Percentiles rank a stretch among this genome's conserved stretches.
These are phyloP conservation scores for Tinamus guttatus DNA, from an alignment of 2,113 vertebrate genomes.

Conservation along the genomic window DNA sequence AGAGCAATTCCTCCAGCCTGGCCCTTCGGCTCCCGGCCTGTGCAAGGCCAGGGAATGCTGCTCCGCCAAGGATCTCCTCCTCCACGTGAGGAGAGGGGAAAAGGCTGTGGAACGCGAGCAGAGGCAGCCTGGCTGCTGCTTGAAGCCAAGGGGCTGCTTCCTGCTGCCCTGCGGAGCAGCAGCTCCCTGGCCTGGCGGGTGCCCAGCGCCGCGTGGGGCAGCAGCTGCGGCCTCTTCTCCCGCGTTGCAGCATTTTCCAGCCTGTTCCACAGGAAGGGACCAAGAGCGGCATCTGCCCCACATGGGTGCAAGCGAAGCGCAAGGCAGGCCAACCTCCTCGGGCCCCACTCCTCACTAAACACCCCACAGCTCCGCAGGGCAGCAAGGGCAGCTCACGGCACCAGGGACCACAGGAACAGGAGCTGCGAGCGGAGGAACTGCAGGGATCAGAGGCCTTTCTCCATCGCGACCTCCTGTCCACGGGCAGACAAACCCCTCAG, in stretches of 20 bases:
- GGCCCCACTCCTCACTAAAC: background rate
- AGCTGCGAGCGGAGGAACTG: background rate
- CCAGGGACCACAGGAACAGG: background rate
- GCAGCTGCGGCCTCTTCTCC: too few relatives aligned
- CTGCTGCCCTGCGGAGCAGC: background rate
- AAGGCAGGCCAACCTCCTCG: too few relatives aligned
- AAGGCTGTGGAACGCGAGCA: too few relatives aligned
- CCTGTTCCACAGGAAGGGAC: background rate
- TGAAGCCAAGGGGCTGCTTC: background rate
- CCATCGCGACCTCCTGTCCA: background rate
- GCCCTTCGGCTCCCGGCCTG: background rate
- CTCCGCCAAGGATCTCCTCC: background rate
- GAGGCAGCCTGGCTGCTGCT: background rate
- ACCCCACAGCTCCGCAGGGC: background rate
- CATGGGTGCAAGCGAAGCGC: background rate
- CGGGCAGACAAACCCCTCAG: accelerated
- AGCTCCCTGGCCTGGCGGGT: background rate
- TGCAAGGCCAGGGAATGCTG: background rate
- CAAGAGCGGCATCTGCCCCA: too few relatives aligned
- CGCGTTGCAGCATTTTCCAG: background rate
- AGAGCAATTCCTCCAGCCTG: too few relatives aligned
- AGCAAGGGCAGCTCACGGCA: background rate
- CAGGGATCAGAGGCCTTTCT: background rate
- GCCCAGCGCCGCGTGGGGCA: too few relatives aligned
- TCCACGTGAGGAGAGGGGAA: background rate